Evolutionary conservation across 2,888 invertebrate genomes (phyloP), one percentile per base, ranked within the genome.

Genomic region (Aricia artaxerxes): DNA sequence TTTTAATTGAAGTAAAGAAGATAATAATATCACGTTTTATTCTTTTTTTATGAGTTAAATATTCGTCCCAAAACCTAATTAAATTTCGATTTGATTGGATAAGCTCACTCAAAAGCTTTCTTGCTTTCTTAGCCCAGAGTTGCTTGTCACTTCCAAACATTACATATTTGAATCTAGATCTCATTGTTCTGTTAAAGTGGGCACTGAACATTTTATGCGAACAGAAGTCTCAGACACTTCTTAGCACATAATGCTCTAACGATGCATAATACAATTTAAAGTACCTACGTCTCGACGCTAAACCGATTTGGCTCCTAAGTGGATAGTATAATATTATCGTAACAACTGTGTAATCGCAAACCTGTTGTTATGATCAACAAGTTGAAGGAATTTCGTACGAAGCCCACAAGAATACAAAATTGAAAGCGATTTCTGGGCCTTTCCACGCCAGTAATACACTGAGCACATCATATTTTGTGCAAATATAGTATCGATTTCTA

Each of bases 301-400:
- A 78, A 73, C 73, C 78, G 60, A 60, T 35, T 78, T 61, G 61
- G 60, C 78, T 44, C 31, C 31, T 75, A 78, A 78, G 78, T 78
- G 78, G 78, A 77, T 73, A 80, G 79, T 79, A 75, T 73, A 40
- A 76, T 78, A 79, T 79, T 78, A 81, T 44, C 78, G 80, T 82
- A 80, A 81, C 79, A 76, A 80, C 78, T 78, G 79, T 80, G 80
- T 79, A 77, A 82, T 81, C 82, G 81, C 82, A 80, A 80, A 84
- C 83, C 81, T 83, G 82, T 82, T 83, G 82, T 85, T 83, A 83
- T 83, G 83, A 82, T 87, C 88, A 87, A 89, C 88, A 88, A 87
- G 87, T 88, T 85, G 86, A 79, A 81, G 81, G 81, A 82, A 80
- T 82, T 80, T 78, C 80, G 81, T 82, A 81, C 35, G 78, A 80